phyloP scores from a whole-genome alignment of 2,113 vertebrate species.

The Halichoerus grypus region DNA sequence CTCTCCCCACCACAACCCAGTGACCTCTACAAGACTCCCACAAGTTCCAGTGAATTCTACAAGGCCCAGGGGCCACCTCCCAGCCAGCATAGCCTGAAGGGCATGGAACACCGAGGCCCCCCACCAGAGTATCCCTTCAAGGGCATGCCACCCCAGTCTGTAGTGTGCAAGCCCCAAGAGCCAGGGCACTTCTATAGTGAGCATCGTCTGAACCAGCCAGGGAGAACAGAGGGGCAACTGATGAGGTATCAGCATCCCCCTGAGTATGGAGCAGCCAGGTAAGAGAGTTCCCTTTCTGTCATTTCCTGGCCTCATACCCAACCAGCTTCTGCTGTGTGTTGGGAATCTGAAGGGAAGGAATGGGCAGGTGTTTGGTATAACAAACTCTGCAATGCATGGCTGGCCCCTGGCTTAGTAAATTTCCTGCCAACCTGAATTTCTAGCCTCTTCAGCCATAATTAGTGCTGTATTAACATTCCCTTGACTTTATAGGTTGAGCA shows the following conservation, averaged over 20 bases:
- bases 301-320: constrained; percentile 51
- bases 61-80: constrained; percentile 89
- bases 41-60: constrained; percentile 92
- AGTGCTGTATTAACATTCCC: neutral
- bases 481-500: constrained; percentile 25
- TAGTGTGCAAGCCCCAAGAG: constrained; percentile 93
- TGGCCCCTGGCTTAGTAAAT: constrained; percentile 30
- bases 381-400: constrained; percentile 37
- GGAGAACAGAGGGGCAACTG: constrained; percentile 92
- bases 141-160: constrained; percentile 90
- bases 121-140: constrained; percentile 98
- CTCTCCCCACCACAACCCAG: constrained; percentile 92
- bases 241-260: constrained; percentile 99
- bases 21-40: constrained; percentile 88
- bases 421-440: constrained; percentile 3
- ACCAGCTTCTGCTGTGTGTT: constrained; percentile 58
- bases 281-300: constrained; percentile 80
- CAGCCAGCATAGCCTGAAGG: constrained; percentile 88
- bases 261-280: constrained; percentile 98
- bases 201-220: constrained; percentile 91
- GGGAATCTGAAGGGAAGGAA: constrained; percentile 64
- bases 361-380: constrained; percentile 51
- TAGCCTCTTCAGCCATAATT: constrained; percentile 21
- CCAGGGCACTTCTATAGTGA: constrained; percentile 93
- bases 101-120: constrained; percentile 93